A percentile compares a stretch with the other conserved stretches of the same genome.
Conservation (phyloP, 2,113 vertebrate genomes). For the Pluvianellus socialis region DNA sequence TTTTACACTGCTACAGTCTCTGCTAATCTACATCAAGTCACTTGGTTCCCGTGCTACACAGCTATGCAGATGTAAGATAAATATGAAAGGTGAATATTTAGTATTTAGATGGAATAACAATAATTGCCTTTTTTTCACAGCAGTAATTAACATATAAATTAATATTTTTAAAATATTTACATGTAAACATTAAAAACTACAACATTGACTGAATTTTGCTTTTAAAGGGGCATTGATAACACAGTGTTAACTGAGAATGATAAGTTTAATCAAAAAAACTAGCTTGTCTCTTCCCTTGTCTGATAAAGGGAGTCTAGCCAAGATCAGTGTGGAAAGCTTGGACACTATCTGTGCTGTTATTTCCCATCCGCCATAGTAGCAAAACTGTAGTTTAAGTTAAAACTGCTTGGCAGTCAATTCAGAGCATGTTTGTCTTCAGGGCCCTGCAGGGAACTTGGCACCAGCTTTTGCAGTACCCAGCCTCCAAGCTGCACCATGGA, state of each 20-base stretch:
- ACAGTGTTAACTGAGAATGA: background rate
- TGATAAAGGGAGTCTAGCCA: background rate
- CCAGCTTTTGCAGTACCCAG: background rate
- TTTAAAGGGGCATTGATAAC: background rate
- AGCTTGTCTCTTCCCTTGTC: background rate
- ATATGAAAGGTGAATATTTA: background rate
- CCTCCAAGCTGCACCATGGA: background rate
- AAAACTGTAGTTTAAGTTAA: background rate
- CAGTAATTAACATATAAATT: background rate
- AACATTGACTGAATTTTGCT: background rate
- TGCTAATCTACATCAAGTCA: background rate
- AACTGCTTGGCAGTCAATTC: background rate
- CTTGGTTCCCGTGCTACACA: background rate
- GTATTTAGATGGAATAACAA: background rate
- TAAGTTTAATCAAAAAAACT: background rate
- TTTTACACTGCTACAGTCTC: background rate
- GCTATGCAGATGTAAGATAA: background rate
- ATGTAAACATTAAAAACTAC: background rate
- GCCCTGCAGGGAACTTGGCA: background rate
- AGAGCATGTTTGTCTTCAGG: background rate
- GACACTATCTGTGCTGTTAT: background rate
- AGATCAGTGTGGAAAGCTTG: background rate
- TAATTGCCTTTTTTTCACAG: background rate
- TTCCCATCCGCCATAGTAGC: background rate
- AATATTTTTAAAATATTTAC: background rate